phyloP scores from a whole-genome alignment of 2,888 invertebrate genomes.

The Sericinus montela region DNA sequence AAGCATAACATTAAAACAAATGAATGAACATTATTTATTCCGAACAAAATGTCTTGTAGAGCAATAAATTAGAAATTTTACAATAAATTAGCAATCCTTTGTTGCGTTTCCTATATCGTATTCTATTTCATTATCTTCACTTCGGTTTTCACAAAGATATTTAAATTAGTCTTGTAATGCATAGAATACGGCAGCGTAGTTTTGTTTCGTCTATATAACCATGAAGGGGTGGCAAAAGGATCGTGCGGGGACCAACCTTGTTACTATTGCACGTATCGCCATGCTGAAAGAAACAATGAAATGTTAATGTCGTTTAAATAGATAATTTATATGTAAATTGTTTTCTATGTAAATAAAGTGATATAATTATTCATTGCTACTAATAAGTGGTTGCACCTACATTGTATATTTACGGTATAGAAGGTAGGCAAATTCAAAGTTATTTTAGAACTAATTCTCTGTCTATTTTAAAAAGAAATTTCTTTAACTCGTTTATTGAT shows the following conservation, averaged over 20 bases:
- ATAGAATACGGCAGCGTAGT: slow-evolving; percentile 22
- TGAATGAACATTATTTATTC: slow-evolving; percentile 7
- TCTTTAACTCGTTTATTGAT: no score
- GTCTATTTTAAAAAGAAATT: no score
- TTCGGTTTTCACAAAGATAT: slow-evolving; percentile 32
- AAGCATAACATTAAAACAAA: slow-evolving; percentile 15
- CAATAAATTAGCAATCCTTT: slow-evolving; percentile 28
- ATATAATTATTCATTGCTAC: slow-evolving; percentile 29
- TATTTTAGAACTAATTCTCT: no score
- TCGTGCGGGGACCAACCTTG: slow-evolving; percentile 42
- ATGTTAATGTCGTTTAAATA: slow-evolving; percentile 32
- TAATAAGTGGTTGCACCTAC: slow-evolving; percentile 25
- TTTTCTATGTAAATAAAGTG: slow-evolving; percentile 29
- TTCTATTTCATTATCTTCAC: slow-evolving; percentile 31
- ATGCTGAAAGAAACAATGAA: slow-evolving; percentile 34
- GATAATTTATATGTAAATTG: slow-evolving; percentile 30
- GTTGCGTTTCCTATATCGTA: slow-evolving; percentile 26
- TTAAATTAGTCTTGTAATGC: slow-evolving; percentile 29
- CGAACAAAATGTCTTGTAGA: slow-evolving; percentile 1
- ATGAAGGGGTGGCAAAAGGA: slow-evolving; percentile 26
- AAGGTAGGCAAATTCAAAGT: no score
- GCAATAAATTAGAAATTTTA: slow-evolving; percentile 22
- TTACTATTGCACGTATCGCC: slow-evolving; percentile 21
- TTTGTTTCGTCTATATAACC: slow-evolving; percentile 19
- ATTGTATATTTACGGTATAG: background rate